Base-by-base conservation (phyloP, 1,140 invertebrate species). In the Sarcophaga peregrina region DNA sequence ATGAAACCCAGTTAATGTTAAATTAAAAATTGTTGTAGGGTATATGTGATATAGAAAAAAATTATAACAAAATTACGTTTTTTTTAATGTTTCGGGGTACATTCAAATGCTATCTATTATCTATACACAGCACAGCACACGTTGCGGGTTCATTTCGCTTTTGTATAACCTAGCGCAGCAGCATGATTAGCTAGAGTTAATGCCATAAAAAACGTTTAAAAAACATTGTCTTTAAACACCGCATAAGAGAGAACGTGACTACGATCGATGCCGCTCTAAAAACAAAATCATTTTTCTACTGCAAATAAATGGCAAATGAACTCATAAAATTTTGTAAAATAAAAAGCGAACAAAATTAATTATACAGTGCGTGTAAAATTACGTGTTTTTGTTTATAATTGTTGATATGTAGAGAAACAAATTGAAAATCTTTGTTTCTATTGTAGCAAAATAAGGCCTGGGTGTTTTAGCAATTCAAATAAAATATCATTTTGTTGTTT, bases 161-260 rank as follows among this genome's bases (percentile, higher is more conserved):
- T 37, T 37, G 25, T 37, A 37, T 37, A 37, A 37, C 25, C 1
- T 4, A 37, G 25, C 25, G 25, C 25, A 37, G 4, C 25, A 37
- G 25, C 11, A n/a, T 62, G 15, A 62, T 62, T n/a, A 8, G 15
- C 54, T 62, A 15, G 58, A 3, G 58, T 37, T 37, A 4, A 4
- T 75, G 73, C 47, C 47, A 75, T 75, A 75, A n/a, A 75, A 75
- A 75, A 75, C 73, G 73, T 75, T 46, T 75, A 75, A 45, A n/a
- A 46, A 75, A 75, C 37, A 9, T 15, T 75, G 11, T 8, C 45
- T 45, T 46, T 47, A 13, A 46, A 46, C 73, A 75, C 73, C 46
- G 73, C 46, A 45, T 6, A 47, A 45, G 1, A 37, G 25, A 37
- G 73, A 75, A 75, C 73, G 73, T 75, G 73, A 75, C 73, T 75